phyloP scores from a whole-genome alignment of 2,888 invertebrate genomes.

The Caenorhabditis zanzibari region DNA sequence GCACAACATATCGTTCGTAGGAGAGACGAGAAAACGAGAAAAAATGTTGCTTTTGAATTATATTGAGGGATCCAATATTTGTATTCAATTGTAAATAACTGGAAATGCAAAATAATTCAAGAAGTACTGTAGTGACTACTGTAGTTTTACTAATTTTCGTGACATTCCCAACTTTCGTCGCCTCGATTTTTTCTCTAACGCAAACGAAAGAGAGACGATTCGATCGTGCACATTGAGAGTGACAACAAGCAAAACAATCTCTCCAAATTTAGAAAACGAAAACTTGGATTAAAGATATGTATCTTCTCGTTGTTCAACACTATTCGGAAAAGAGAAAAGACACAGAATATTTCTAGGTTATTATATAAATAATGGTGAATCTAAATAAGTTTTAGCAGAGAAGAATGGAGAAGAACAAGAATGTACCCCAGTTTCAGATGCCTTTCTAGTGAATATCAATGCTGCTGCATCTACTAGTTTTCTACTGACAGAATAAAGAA shows the following conservation, averaged over 20 bases:
- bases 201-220: background rate
- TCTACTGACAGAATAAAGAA: constrained; percentile 17
- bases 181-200: background rate
- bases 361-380: background rate
- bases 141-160: constrained; percentile 35
- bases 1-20: constrained; percentile 12
- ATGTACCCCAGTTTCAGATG: constrained; percentile 45
- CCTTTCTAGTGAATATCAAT: constrained; percentile 12
- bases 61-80: background rate
- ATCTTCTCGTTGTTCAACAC: constrained; percentile 1
- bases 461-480: constrained; percentile 44
- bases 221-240: constrained; percentile 20
- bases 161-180: constrained; percentile 17
- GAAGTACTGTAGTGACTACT: constrained; percentile 2
- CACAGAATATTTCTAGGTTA: background rate
- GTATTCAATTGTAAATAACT: background rate
- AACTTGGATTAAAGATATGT: constrained; percentile 10
- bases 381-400: background rate
- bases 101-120: too few species aligned
- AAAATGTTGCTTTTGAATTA: background rate
- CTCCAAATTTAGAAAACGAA: constrained; percentile 9
- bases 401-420: constrained; percentile 11
- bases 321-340: background rate
- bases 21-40: background rate
- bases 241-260: constrained; percentile 12